Percentiles rank a stretch among this genome's conserved stretches.
These are phyloP conservation scores for Drosophila malerkotliana DNA, from an alignment of 1,140 invertebrate genomes.

Conservation along the genomic window DNA sequence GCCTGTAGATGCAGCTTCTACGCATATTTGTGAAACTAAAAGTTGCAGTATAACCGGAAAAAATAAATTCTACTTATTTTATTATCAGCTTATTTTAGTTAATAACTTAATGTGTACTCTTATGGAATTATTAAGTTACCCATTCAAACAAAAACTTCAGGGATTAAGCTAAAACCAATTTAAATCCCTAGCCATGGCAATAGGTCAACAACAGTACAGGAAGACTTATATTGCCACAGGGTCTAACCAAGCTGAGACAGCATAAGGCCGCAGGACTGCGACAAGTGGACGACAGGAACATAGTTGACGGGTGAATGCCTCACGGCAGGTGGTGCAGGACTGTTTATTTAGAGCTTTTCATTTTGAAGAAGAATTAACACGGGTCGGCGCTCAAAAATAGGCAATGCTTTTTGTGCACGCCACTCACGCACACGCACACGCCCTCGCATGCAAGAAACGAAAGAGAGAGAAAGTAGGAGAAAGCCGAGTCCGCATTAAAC, in stretches of 20 bases:
- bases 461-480: constrained; percentile 1
- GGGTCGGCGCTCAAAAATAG: constrained; percentile 34
- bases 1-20: not conserved
- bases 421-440: constrained; percentile 32
- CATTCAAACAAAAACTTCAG: no score
- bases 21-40: constrained; percentile 15
- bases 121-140: not conserved
- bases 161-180: not conserved
- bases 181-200: not conserved
- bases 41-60: no score
- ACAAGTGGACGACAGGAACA: not conserved
- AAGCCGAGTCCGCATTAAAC: constrained; percentile 31
- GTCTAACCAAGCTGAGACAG: not conserved
- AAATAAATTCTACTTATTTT: no score
- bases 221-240: not conserved
- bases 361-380: constrained; percentile 57
- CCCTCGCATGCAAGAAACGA: not conserved
- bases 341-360: constrained; percentile 43
- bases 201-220: not conserved
- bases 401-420: constrained; percentile 44
- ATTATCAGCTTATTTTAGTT: no score
- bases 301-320: constrained; percentile 2
- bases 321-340: constrained; percentile 23
- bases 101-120: not conserved
- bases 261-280: not conserved